Evolutionary conservation across 2,113 vertebrate species (phyloP), one percentile per base, ranked within the genome.

Genomic region (Passer domesticus): DNA sequence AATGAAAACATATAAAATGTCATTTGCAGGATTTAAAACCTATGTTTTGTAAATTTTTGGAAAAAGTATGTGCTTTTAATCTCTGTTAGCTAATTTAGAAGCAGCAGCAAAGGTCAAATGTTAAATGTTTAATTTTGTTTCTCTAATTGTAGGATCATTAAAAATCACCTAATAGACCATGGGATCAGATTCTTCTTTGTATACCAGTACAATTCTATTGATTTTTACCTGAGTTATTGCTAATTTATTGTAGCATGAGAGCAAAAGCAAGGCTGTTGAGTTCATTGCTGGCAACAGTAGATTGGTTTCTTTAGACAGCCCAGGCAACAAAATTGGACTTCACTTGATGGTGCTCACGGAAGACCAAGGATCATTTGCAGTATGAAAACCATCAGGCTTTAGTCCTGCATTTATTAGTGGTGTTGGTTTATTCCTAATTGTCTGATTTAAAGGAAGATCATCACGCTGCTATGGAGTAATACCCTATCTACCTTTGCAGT

Each of bases 51-150:
- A 60, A 86, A 72, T 27, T 69, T 24, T 69, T 89, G 70, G 39
- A 60, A 67, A 76, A 75, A 49, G 6, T 14, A 11, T 31, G 5
- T 76, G n/a, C 11, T 82, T 89, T 53, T 87, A 79, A 69, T 89
- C 67, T 83, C 22, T 77, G 31, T 56, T 58, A 66, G 39, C 58
- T 69, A 43, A 69, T 75, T 62, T 55, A 80, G 78, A 91, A 91
- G 22, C 47, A 75, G 24, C 53, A 91, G 46, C 37, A 85, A 58
- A 79, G 43, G 74, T 91, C 58, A 89, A 69, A 89, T 72, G 87
- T 87, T 79, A 76, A 79, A 64, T 41, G 46, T 85, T 94, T 90
- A 25, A 66, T 91, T 83, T 93, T 75, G 28, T 55, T 92, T 70
- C 92, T 90, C 37, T 80, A 73, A 80, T 88, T 73, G 55, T 39